Evolutionary conservation across 1,140 invertebrate species (phyloP).

Genomic region (Mamestra configurata): DNA sequence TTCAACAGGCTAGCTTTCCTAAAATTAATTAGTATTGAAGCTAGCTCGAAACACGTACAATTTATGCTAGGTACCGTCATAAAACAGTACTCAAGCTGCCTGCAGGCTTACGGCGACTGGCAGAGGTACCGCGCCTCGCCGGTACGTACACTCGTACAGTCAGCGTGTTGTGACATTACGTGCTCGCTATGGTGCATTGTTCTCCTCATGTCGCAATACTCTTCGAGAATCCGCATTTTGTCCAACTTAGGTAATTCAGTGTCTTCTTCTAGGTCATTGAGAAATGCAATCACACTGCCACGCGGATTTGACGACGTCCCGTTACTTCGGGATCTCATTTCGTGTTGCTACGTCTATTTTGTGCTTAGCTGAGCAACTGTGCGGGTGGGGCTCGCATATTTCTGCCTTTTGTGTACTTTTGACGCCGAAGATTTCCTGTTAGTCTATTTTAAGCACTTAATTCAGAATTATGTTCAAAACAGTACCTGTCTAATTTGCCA

Average conservation of each 20-base stretch:
- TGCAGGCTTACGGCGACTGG: too few relatives aligned
- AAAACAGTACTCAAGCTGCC: not conserved
- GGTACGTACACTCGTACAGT: too few relatives aligned
- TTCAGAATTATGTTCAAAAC: too few relatives aligned
- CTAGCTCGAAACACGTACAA: not conserved
- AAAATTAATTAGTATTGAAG: conserved; percentile 3
- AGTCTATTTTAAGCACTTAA: not conserved
- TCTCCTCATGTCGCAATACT: not conserved
- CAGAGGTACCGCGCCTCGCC: too few relatives aligned
- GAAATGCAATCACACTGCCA: conserved; percentile 1
- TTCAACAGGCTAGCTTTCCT: not conserved
- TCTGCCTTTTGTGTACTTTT: not conserved
- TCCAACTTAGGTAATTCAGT: not conserved
- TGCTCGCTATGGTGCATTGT: not conserved
- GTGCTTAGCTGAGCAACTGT: not conserved
- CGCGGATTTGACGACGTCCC: not conserved
- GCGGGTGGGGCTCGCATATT: not conserved
- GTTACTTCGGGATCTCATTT: conserved; percentile 15
- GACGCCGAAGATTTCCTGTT: not conserved
- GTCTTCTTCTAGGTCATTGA: not conserved
- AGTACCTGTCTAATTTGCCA: too few relatives aligned
- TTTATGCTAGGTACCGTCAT: not conserved
- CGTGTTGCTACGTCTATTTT: conserved; percentile 9
- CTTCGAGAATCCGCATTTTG: not conserved
- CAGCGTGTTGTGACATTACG: not conserved